Conservation (phyloP, 2,797 vertebrate genomes). For the Ispidina lecontei region DNA sequence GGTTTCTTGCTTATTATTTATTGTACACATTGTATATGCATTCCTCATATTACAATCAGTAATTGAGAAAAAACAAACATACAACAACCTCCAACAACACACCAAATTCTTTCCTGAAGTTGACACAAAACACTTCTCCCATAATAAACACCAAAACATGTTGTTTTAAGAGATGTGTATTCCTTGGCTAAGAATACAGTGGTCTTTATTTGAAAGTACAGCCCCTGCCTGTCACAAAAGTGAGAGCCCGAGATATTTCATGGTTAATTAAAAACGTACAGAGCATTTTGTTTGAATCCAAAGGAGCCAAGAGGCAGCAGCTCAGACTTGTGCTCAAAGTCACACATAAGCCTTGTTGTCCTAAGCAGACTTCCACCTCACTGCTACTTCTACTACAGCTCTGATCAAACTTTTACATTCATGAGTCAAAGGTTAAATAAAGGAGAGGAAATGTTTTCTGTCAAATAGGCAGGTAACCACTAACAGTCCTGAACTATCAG, state of each 20-base stretch:
- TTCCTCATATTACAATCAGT: neutral
- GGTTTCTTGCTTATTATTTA: neutral
- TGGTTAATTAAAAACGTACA: constrained; percentile 58
- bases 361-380: constrained; percentile 82
- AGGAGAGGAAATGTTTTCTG: constrained; percentile 88
- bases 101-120: neutral
- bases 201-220: constrained; percentile 1
- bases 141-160: neutral
- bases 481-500: constrained; percentile 80
- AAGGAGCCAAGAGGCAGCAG: constrained; percentile 55
- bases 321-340: constrained; percentile 53
- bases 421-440: constrained; percentile 90
- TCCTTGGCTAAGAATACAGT: neutral
- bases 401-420: constrained; percentile 87
- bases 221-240: neutral
- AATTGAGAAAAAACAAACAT: neutral
- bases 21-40: neutral
- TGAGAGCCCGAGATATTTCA: constrained; percentile 52
- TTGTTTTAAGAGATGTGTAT: neutral
- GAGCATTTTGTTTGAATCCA: constrained; percentile 58
- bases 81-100: neutral
- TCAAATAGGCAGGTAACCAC: constrained; percentile 83
- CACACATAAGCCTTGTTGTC: constrained; percentile 59
- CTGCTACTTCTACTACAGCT: constrained; percentile 78
- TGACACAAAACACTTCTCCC: neutral